These are phyloP conservation scores for Spialia ferax DNA, from an alignment of 2,888 invertebrate genomes.

Conservation along the genomic window DNA sequence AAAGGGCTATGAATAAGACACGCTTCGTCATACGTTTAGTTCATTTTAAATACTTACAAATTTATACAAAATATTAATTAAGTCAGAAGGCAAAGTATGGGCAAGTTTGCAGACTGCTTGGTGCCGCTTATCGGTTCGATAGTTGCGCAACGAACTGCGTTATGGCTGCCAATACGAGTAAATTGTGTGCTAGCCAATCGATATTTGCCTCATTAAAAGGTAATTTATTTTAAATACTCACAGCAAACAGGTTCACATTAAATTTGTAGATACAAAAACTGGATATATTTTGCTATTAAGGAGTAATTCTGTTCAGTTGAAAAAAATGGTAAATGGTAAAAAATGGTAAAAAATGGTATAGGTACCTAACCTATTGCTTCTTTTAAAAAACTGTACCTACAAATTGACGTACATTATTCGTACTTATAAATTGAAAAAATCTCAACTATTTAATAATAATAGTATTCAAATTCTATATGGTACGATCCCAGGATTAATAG, in stretches of 20 bases:
- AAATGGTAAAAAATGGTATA: too few relatives aligned
- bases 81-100: conserved; percentile 23
- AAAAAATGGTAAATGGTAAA: not conserved
- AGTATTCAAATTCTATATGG: not conserved
- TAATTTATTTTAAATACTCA: not conserved
- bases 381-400: too few relatives aligned
- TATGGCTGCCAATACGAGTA: not conserved
- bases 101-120: conserved; percentile 56
- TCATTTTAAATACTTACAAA: not conserved
- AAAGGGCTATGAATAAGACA: not conserved
- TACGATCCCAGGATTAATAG: not conserved
- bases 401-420: too few relatives aligned
- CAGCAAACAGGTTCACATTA: not conserved
- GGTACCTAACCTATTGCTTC: too few relatives aligned
- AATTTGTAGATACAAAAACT: not conserved
- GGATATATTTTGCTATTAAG: not conserved
- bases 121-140: conserved; percentile 49
- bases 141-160: conserved; percentile 8
- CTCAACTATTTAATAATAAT: not conserved
- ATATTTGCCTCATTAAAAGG: not conserved
- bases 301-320: not conserved
- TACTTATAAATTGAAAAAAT: not conserved
- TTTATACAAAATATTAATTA: conserved; percentile 13
- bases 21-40: not conserved
- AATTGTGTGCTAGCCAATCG: not conserved